These are phyloP conservation scores for Pantelozetes paolii DNA, from an alignment of 2,888 invertebrate genomes.

Conservation along the genomic window DNA sequence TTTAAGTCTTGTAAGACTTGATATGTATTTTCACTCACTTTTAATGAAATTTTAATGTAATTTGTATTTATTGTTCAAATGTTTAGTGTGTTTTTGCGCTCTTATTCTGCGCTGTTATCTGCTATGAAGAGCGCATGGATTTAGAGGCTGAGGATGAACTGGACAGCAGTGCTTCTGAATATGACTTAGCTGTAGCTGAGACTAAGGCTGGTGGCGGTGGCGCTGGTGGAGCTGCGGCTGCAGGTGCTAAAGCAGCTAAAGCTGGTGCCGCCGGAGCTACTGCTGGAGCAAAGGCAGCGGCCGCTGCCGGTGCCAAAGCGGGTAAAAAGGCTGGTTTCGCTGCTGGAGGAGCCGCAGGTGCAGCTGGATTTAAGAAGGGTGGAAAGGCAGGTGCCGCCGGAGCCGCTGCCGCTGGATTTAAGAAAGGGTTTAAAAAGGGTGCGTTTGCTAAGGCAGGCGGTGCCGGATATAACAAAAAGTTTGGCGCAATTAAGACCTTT, in stretches of 20 bases:
- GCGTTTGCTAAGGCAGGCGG: slow-evolving; percentile 36
- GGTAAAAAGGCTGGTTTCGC: slow-evolving; percentile 10
- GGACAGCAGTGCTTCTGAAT: neutral
- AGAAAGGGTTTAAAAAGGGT: slow-evolving; percentile 34
- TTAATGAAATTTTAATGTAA: too few relatives aligned
- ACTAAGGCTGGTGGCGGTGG: neutral
- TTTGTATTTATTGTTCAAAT: neutral
- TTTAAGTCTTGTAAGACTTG: neutral
- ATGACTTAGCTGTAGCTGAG: slow-evolving; percentile 21
- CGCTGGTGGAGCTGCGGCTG: neutral
- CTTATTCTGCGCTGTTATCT: neutral
- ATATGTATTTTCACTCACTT: neutral
- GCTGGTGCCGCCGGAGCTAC: slow-evolving; percentile 18
- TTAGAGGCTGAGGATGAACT: neutral
- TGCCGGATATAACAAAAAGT: slow-evolving; percentile 41
- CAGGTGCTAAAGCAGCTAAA: slow-evolving; percentile 12
- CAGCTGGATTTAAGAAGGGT: slow-evolving; percentile 26
- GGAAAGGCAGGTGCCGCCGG: slow-evolving; percentile 37
- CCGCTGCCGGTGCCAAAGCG: neutral
- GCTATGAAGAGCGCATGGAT: neutral
- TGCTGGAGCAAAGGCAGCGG: neutral
- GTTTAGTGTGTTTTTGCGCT: neutral
- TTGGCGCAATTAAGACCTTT: slow-evolving; percentile 40
- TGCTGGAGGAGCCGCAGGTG: slow-evolving; percentile 24
- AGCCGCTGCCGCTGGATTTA: slow-evolving; percentile 26